These are phyloP conservation scores for Macrotrachela quadricornifera DNA, from an alignment of 1,140 invertebrate species.

Conservation along the genomic window DNA sequence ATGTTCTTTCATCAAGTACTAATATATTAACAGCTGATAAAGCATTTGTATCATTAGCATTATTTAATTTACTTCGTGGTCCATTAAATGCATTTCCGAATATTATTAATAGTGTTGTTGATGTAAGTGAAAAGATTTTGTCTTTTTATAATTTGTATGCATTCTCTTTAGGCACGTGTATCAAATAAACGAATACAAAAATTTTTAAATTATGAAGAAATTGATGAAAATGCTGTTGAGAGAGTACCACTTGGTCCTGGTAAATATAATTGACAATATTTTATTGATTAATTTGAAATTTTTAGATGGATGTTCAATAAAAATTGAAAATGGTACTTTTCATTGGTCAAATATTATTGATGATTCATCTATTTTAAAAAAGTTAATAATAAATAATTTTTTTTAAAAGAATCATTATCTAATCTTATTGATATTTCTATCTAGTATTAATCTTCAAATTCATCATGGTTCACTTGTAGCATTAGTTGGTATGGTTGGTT, in stretches of 20 bases:
- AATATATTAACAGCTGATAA: slow-evolving; percentile 37
- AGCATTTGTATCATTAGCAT: slow-evolving; percentile 75
- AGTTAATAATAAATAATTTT: too few species aligned
- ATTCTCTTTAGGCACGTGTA: slow-evolving; percentile 25
- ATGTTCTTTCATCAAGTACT: slow-evolving; percentile 28
- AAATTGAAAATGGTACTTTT: too few species aligned
- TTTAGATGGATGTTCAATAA: too few species aligned
- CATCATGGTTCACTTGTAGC: slow-evolving; percentile 38
- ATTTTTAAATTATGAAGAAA: slow-evolving; percentile 22
- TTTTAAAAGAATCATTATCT: too few species aligned
- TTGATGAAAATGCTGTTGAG: slow-evolving; percentile 17
- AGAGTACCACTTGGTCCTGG: too few species aligned
- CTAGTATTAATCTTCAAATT: slow-evolving; percentile 1
- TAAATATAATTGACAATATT: too few species aligned
- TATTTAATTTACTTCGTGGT: slow-evolving; percentile 91
- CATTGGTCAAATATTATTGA: too few species aligned
- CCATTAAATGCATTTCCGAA: slow-evolving; percentile 43
- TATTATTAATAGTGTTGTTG: slow-evolving; percentile 33
- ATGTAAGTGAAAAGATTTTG: too few species aligned
- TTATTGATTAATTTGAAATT: too few species aligned
- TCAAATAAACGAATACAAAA: slow-evolving; percentile 20
- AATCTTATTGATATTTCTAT: too few species aligned
- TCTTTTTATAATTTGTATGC: too few species aligned
- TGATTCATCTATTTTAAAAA: too few species aligned
- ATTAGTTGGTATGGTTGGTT: slow-evolving; percentile 1